Base-by-base conservation (phyloP, 2,113 vertebrate genomes). In the Cyanoliseus patagonus region DNA sequence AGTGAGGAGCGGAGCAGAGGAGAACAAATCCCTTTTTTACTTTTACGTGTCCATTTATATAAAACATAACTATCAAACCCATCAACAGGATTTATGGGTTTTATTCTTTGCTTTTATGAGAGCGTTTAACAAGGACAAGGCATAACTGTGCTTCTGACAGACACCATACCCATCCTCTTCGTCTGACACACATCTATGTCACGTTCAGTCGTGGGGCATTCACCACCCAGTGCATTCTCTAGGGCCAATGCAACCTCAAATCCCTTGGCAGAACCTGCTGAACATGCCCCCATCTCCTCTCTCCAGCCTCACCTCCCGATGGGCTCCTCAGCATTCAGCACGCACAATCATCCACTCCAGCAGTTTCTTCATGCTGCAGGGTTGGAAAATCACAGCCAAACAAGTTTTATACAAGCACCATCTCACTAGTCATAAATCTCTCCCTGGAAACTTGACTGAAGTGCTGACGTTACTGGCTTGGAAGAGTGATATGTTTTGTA, bases 391-490 rank as follows among this genome's bases (percentile, higher is more conserved):
- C 90, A 53, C 85, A 88, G 94, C 42, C 91, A 86, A 90, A 73
- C 83, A 74, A 49, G 66, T 72, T 81, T 52, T 70, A 46, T 25
- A 92, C 82, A 75, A 57, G 76, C 63, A 63, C 63, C 88, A 83
- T 78, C 94, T 87, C 86, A 46, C 86, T 25, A 77, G 78, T 55
- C 92, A 91, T 95, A 95, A 96, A 96, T 95, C 92, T 95, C 86
- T 49, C 80, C 52, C 68, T 70, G 86, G 69, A 88, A 93, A 70
- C 63, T 42, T 83, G 74, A 70, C 81, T 95, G 83, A 95, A 94
- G 72, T 83, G 88, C 92, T 97, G 94, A 93, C 14, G 7, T 80
- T 89, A 87, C 67, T 18, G 68, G 18, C 86, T 83, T 33, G 85
- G 80, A 61, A 4, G 49, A 82, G 75, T 55, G 78, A 42, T 82